Evolutionary conservation across 2,113 vertebrate species (phyloP), one percentile per base, ranked within the genome.

Genomic region (Tenebrosternarchus preto): DNA sequence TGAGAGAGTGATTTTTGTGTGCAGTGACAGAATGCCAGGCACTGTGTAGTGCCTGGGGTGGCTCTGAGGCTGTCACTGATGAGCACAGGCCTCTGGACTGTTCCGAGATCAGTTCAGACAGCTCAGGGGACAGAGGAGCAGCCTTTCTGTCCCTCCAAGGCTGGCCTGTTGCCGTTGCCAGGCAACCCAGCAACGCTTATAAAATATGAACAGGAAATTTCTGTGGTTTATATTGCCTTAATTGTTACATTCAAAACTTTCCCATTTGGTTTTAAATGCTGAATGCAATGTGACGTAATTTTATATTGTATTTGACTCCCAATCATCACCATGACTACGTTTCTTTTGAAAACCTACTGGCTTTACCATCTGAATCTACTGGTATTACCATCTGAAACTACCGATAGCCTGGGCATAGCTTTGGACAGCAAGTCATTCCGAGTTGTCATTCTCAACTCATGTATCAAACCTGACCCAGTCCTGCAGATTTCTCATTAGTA

Each of bases 1-100:
- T 70, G 53, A 25, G 64, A 43, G 29, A 24, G 76, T 33, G 61
- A 29, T 50, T 77, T n/a, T 57, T 68, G 43, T 56, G 76, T 57
- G 63, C 29, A 20, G 11, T 24, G 36, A 71, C 36, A 71, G n/a
- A 71, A 71, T 46, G 12, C 36, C 27, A 55, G 24, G 69, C 39
- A 22, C n/a, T 50, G n/a, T 61, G 22, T 61, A 61, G n/a, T 24
- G 59, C 59, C n/a, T n/a, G 25, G 29, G 25, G 19, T 68, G 31
- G 11, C 6, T 68, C 31, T 39, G 5, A 39, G 16, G 4, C 15
- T 33, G 63, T 67, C 63, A 36, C 63, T 8, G 17, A 1, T 67
- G 63, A 36, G 20, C 24, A 24, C 24, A 0, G 17, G 31, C 29
- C 63, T 39, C 31, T 11, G 33, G 3, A 22, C 64, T 39, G 64